Percentiles rank a stretch among this genome's conserved stretches.
Conservation (phyloP, 2,113 vertebrate genomes). For the Scopus umbretta region DNA sequence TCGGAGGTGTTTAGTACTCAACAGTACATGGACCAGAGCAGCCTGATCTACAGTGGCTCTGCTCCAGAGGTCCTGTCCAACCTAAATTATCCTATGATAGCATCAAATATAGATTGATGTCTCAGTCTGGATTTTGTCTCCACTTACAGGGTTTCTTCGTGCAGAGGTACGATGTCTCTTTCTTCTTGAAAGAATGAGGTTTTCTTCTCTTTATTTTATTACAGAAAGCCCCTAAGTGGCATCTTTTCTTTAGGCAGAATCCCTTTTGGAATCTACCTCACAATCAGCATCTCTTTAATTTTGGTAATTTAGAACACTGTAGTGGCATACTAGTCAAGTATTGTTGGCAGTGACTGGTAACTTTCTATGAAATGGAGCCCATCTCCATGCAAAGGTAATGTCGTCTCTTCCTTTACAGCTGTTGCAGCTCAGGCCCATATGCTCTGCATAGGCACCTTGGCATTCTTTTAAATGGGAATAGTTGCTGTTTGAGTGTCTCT, state of each 20-base stretch:
- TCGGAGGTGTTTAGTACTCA: background rate
- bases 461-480: background rate
- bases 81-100: background rate
- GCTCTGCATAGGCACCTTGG: background rate
- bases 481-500: background rate
- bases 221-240: background rate
- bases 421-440: background rate
- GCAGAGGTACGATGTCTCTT: background rate
- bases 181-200: background rate
- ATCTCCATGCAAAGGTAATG: background rate
- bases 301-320: background rate
- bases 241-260: background rate
- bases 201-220: background rate
- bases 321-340: background rate
- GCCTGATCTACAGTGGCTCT: background rate
- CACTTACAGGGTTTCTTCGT: background rate
- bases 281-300: background rate
- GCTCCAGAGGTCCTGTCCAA: background rate
- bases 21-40: background rate
- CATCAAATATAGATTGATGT: background rate
- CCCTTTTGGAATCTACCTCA: background rate
- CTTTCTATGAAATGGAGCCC: background rate
- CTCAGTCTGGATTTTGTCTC: background rate
- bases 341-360: background rate
- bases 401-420: background rate